These are phyloP conservation scores for Siphlonurus alternatus DNA, from an alignment of 2,888 invertebrate species.

Conservation along the genomic window DNA sequence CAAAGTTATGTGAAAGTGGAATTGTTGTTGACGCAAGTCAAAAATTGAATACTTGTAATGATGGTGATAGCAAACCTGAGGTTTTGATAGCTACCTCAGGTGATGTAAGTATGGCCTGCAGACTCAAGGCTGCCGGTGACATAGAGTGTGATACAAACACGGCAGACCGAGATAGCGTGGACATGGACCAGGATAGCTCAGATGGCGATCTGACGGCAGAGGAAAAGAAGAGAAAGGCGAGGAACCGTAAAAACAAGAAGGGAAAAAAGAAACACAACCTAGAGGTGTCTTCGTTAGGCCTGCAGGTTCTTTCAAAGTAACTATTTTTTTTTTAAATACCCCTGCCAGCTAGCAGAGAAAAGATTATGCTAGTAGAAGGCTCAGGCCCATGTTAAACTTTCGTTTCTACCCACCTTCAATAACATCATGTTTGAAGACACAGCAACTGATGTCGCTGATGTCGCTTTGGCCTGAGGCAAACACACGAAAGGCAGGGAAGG, in stretches of 20 bases:
- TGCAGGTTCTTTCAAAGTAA: constrained; percentile 49
- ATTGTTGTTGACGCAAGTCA: constrained; percentile 23
- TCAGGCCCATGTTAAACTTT: too few relatives aligned
- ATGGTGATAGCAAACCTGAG: too few relatives aligned
- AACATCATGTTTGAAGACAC: too few relatives aligned
- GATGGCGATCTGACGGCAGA: constrained; percentile 16
- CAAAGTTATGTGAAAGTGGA: constrained; percentile 13
- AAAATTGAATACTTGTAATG: constrained; percentile 26
- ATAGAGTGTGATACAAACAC: constrained; percentile 10
- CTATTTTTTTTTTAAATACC: constrained; percentile 14
- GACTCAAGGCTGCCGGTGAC: constrained; percentile 6
- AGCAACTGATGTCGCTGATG: too few relatives aligned
- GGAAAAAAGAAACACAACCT: constrained; percentile 26
- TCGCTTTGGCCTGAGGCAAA: too few relatives aligned
- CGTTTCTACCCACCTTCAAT: too few relatives aligned
- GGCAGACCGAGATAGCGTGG: constrained; percentile 8
- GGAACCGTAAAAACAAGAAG: constrained; percentile 23
- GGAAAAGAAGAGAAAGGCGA: constrained; percentile 13
- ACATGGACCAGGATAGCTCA: not conserved
- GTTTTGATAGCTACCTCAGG: too few relatives aligned
- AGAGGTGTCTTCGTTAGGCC: constrained; percentile 23
- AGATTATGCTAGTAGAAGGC: too few relatives aligned
- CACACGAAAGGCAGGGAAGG: too few relatives aligned
- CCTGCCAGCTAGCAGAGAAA: too few relatives aligned
- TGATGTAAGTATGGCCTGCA: too few relatives aligned